A percentile compares a stretch with the other conserved stretches of the same genome.
phyloP scores from a whole-genome alignment of 2,113 vertebrate genomes.

The Ciconia stormi region DNA sequence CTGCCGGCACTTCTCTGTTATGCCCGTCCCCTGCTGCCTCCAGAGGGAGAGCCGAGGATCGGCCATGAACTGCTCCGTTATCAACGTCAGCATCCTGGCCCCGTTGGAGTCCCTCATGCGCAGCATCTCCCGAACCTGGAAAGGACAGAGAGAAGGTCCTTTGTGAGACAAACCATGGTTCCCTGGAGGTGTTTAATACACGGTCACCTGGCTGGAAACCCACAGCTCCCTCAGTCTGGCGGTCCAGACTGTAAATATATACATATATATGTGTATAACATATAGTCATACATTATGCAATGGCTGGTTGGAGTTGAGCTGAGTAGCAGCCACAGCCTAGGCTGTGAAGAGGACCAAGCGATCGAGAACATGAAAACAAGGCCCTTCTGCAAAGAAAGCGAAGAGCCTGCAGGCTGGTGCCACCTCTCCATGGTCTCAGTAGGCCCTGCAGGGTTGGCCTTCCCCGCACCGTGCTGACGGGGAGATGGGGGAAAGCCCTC shows the following conservation, averaged over 20 bases:
- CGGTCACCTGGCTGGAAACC: neutral
- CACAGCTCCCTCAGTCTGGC: neutral
- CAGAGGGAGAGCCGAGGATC: slow-evolving; percentile 95
- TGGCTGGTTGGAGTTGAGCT: neutral
- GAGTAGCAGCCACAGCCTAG: neutral
- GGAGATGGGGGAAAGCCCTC: neutral
- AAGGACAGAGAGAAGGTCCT: neutral
- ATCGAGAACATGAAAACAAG: neutral
- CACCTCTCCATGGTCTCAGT: neutral
- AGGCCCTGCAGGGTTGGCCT: neutral
- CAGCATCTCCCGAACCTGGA: slow-evolving; percentile 96
- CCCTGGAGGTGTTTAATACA: neutral
- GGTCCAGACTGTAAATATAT: neutral
- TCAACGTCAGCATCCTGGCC: slow-evolving; percentile 94
- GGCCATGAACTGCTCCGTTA: slow-evolving; percentile 98
- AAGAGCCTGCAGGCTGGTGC: neutral
- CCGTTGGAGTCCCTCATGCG: slow-evolving; percentile 98
- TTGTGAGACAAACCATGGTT: neutral
- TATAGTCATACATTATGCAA: neutral
- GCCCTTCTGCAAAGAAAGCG: neutral
- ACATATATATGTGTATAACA: neutral
- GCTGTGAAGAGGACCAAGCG: neutral
- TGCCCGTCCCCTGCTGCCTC: slow-evolving; percentile 97
- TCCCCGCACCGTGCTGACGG: neutral
- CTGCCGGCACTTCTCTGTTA: slow-evolving; percentile 97